Base-by-base conservation (phyloP, 2,797 vertebrate species). In the Neosalanx taihuensis region DNA sequence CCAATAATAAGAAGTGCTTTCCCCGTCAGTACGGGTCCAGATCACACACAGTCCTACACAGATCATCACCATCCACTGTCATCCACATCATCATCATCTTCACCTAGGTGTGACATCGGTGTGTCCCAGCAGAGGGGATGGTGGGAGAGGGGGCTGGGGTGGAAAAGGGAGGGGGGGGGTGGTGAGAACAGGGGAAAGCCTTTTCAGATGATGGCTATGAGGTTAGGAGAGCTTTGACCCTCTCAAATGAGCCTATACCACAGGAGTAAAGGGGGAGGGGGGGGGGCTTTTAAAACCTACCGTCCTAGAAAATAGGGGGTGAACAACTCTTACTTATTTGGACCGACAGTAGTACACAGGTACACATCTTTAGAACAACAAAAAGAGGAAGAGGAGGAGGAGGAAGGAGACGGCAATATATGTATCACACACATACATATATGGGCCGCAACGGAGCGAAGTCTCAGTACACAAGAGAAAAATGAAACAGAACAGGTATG, bases 1-100 rank as follows among this genome's bases (percentile, higher is more conserved):
- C 97, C 97, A 96, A 95, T 97, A 99, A 98, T 98, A 98, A 95
- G 96, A 97, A 93, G 91, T 93, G 94, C 95, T 94, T 95, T 95
- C 92, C 92, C 94, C 89, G 37, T 87, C 87, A 85, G 89, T 85
- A 91, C 85, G 89, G 89, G 70, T 85, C 69, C 86, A 82, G n/a
- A 86, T 62, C 26, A 87, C 89, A 87, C 58, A 80, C 79, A 81
- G 65, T 79, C 89, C 91, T 80, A 91, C 88, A 88, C 80, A 87
- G 77, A 88, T 87, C 87, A 87, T 89, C 79, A 92, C 80, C 85
- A 88, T 84, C 82, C 86, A 89, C 77, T 84, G 86, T 79, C 37
- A 67, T 72, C 61, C 26, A 61, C 71, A 73, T 86, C 77, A 65
- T 69, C 81, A 86, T 77, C 35, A 62, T 70, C 68, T 86, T 85